These are phyloP conservation scores for Oxystoma pomonae DNA, from an alignment of 2,888 invertebrate genomes.

Conservation along the genomic window DNA sequence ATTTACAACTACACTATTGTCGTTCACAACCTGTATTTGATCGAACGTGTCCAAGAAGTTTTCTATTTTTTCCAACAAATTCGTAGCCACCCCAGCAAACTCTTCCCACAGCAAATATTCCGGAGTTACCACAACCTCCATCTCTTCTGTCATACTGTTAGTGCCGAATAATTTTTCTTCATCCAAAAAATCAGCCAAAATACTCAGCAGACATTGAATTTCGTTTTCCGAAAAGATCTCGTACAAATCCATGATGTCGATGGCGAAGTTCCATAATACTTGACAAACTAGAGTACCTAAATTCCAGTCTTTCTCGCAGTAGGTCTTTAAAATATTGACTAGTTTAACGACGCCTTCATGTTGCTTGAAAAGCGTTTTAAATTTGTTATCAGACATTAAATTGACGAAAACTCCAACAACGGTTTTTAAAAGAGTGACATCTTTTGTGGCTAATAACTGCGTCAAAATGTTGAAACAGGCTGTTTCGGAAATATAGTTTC, in stretches of 20 bases:
- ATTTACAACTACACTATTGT: constrained; percentile 19
- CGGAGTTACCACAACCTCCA: constrained; percentile 42
- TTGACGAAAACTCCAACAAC: constrained; percentile 81
- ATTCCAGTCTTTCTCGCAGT: constrained; percentile 63
- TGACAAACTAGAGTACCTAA: constrained; percentile 70
- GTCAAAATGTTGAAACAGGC: constrained; percentile 60
- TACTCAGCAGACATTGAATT: constrained; percentile 52
- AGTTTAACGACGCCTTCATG: constrained; percentile 52
- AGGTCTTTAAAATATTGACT: constrained; percentile 54
- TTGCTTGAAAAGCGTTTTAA: constrained; percentile 52
- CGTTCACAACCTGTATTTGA: constrained; percentile 36
- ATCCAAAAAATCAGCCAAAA: constrained; percentile 55
- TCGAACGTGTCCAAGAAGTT: constrained; percentile 46
- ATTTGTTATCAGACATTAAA: constrained; percentile 58
- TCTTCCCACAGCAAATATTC: constrained; percentile 64
- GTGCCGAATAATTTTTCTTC: constrained; percentile 56
- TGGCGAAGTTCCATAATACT: constrained; percentile 68
- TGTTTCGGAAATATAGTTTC: constrained; percentile 62
- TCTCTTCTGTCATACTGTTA: constrained; percentile 43
- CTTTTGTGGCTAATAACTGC: constrained; percentile 58
- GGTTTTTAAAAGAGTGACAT: constrained; percentile 67
- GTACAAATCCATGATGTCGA: constrained; percentile 51
- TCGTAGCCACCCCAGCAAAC: constrained; percentile 69
- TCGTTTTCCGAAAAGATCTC: constrained; percentile 50
- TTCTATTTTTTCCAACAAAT: constrained; percentile 63